Conservation (phyloP, 2,113 vertebrate species). For the Corythornis vintsioides region DNA sequence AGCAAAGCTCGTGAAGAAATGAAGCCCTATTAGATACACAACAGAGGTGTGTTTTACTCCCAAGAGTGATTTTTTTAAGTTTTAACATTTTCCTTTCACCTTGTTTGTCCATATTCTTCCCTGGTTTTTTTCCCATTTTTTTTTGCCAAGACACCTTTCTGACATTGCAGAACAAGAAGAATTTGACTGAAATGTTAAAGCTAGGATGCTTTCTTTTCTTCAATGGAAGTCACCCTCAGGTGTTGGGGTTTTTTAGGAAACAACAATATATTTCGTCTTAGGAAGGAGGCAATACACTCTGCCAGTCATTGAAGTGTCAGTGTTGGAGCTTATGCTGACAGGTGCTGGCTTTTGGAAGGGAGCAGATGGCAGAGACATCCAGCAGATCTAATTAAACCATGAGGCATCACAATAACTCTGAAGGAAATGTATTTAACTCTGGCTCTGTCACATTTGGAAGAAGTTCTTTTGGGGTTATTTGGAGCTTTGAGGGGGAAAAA, state of each 20-base stretch:
- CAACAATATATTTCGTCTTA: neutral
- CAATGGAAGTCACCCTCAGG: neutral
- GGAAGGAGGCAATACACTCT: neutral
- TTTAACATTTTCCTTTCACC: neutral
- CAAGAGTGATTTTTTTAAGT: neutral
- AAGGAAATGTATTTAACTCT: neutral
- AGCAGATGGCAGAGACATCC: conserved; percentile 54
- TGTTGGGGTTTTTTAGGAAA: neutral
- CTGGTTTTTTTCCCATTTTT: neutral
- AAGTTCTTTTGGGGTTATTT: neutral
- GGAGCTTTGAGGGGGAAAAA: neutral
- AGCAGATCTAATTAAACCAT: conserved; percentile 42
- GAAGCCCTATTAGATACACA: neutral
- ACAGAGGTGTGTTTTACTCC: neutral
- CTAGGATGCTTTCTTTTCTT: neutral
- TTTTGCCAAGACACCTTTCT: neutral
- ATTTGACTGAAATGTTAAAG: neutral
- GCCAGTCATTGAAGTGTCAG: neutral
- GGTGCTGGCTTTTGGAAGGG: conserved; percentile 32
- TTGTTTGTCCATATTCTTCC: neutral
- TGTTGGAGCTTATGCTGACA: neutral
- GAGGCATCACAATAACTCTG: neutral
- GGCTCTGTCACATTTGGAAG: neutral
- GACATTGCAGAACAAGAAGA: neutral
- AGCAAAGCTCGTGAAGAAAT: neutral